Evolutionary conservation across 1,140 invertebrate species (phyloP).

Genomic region (Asbolus verrucosus): DNA sequence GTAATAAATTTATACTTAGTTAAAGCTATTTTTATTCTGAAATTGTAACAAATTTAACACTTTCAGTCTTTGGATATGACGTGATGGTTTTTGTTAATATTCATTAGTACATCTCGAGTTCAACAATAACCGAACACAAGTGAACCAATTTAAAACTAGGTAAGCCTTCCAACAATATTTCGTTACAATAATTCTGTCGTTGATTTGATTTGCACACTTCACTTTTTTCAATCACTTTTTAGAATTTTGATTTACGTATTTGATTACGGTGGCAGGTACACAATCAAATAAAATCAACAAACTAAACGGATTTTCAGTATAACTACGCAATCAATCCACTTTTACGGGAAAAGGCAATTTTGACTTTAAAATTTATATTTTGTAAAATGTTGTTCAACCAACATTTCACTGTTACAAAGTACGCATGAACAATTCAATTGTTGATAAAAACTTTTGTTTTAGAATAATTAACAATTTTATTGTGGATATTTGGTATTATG

Average conservation of each 20-base stretch:
- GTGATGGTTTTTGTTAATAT: conserved; percentile 19
- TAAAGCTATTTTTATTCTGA: conserved; percentile 38
- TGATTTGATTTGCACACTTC: conserved; percentile 8
- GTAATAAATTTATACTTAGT: conserved; percentile 38
- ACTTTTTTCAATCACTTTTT: neutral
- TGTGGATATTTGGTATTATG: too few species aligned
- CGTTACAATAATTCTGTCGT: conserved; percentile 3
- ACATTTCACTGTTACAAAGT: too few species aligned
- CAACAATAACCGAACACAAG: too few species aligned
- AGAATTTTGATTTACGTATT: conserved; percentile 35
- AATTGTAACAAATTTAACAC: conserved; percentile 44
- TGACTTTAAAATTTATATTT: neutral
- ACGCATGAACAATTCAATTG: too few species aligned
- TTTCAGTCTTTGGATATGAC: conserved; percentile 51
- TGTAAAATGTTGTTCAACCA: neutral
- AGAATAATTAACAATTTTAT: too few species aligned
- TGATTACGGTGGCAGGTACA: conserved; percentile 3
- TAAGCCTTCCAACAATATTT: neutral
- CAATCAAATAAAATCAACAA: conserved; percentile 10
- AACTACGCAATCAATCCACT: conserved; percentile 7
- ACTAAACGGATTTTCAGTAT: neutral
- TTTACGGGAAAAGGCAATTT: conserved; percentile 6
- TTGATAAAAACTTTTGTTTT: too few species aligned
- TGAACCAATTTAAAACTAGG: neutral
- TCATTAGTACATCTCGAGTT: conserved; percentile 23